Evolutionary conservation across 2,113 vertebrate genomes (phyloP), one percentile per base, ranked within the genome.

Genomic region (Falcunculus frontatus): DNA sequence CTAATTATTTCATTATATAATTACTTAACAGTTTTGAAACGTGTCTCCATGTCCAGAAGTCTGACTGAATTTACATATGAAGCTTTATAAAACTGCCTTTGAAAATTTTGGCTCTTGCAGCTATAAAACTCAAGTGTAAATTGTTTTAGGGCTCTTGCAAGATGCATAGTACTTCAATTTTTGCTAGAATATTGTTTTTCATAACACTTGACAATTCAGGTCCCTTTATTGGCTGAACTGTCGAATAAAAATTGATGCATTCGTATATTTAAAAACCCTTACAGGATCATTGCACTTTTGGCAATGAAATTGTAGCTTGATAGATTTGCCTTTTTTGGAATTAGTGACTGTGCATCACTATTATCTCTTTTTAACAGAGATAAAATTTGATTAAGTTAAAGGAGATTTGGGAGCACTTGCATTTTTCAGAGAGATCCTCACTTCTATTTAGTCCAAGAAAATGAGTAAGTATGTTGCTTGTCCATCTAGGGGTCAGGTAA

Each of bases 381-480:
- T 59, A 95, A 95, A 92, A 89, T 92, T 85, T 94, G 33, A 92
- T 92, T 83, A 75, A 81, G 16, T 30, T 92, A 76, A 79, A 89
- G 79, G 62, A 84, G 64, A 69, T 83, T 80, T 89, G 78, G n/a
- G 89, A 53, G 9, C 22, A 72, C 26, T 91, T 82, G 33, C 33
- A 30, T 85, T 83, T 93, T 89, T 87, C 41, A 57, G 42, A 52
- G 68, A 75, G 13, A 55, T 59, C 65, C 17, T 84, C 64, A 89
- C 14, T 96, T 41, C 57, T 69, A 12, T 85, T 96, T 79, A 30
- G 47, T 92, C 69, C 70, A 84, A 93, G 68, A 68, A 75, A 93
- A 90, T 80, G 18, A 95, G 39, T 80, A 90, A 89, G 25, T 89
- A 42, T 62, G 25, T 91, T 82, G 15, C 52, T 84, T 89, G 30